Evolutionary conservation across 2,113 vertebrate species (phyloP).

Genomic region (Cichladusa arquata): DNA sequence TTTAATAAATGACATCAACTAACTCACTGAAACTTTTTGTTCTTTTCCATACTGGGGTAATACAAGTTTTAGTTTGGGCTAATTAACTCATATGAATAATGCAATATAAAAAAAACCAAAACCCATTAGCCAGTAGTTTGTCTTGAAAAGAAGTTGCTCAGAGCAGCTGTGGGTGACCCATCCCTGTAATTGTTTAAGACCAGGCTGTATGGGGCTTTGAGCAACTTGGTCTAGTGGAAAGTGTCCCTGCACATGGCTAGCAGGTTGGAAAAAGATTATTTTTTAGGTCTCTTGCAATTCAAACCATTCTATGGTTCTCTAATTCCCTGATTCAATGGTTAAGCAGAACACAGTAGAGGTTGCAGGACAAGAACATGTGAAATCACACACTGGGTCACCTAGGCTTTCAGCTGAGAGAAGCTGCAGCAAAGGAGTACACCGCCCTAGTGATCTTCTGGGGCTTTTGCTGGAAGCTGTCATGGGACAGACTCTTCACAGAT

Average conservation of each 20-base stretch:
- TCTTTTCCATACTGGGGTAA: not conserved
- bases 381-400: not conserved
- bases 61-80: not conserved
- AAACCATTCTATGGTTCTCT: not conserved
- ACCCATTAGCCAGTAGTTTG: not conserved
- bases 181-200: not conserved
- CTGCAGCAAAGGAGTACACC: rapidly evolving
- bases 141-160: not conserved
- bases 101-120: not conserved
- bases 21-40: not conserved
- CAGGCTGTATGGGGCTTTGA: not conserved
- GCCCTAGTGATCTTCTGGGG: not conserved
- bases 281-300: not conserved
- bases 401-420: not conserved
- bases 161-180: not conserved
- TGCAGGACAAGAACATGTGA: not conserved
- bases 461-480: not conserved
- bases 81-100: not conserved
- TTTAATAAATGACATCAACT: not conserved
- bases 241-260: not conserved
- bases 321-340: not conserved
- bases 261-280: not conserved
- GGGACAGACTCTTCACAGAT: not conserved
- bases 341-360: not conserved
- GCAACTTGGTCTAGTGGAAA: not conserved